A percentile compares a stretch with the other conserved stretches of the same genome.
Conservation (phyloP, 2,888 invertebrate genomes). For the Dicyrtoma fusca region DNA sequence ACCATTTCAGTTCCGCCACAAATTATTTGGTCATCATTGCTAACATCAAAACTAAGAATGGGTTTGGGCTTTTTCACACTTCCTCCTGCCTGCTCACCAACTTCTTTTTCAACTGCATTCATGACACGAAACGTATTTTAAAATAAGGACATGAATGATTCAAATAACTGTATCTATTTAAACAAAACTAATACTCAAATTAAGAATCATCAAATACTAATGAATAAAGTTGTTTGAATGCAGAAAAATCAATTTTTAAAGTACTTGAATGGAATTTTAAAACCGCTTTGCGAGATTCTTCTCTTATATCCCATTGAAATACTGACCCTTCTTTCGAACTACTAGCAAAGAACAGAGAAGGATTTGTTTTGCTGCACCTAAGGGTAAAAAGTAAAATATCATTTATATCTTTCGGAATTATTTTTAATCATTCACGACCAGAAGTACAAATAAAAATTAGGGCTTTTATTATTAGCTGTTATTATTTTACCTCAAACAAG, state of each 20-base stretch:
- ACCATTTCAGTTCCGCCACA: constrained; percentile 75
- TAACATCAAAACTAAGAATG: constrained; percentile 74
- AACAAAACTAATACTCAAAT: no score
- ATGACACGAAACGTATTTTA: neutral
- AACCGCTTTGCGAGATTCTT: constrained; percentile 34
- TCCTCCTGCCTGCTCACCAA: constrained; percentile 58
- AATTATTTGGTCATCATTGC: constrained; percentile 70
- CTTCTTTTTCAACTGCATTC: constrained; percentile 11
- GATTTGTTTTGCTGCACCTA: constrained; percentile 47
- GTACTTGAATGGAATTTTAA: constrained; percentile 43
- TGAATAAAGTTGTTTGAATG: neutral
- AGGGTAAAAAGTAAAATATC: constrained; percentile 5
- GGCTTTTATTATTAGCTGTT: neutral
- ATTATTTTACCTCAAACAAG: constrained; percentile 41
- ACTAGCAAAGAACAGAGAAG: constrained; percentile 43
- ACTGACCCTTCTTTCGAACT: constrained; percentile 44
- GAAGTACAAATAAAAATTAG: neutral
- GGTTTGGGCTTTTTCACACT: constrained; percentile 63
- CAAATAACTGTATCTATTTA: neutral
- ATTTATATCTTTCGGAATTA: neutral
- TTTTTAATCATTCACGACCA: neutral
- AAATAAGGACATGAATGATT: neutral
- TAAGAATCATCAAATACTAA: neutral
- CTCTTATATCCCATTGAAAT: constrained; percentile 44
- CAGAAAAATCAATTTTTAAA: neutral